phyloP scores from a whole-genome alignment of 2,113 vertebrate genomes.

The Axis porcinus region DNA sequence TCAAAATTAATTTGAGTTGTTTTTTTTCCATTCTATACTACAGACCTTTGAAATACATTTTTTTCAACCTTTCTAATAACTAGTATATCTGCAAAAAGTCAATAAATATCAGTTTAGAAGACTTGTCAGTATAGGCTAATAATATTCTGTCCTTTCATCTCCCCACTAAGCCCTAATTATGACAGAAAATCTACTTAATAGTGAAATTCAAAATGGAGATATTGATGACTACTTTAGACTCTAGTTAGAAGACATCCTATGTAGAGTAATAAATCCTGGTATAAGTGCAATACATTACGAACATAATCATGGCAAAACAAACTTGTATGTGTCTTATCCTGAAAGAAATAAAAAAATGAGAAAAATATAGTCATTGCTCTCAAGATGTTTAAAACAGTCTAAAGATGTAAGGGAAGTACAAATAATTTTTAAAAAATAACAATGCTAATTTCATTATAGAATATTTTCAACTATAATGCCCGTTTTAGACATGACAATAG shows the following conservation, averaged over 20 bases:
- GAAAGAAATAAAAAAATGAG: background rate
- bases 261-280: background rate
- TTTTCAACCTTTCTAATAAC: background rate
- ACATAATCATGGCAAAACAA: background rate
- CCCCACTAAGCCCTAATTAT: background rate
- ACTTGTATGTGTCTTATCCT: background rate
- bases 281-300: background rate
- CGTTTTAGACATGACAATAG: background rate
- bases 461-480: background rate
- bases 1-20: background rate
- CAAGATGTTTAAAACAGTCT: background rate
- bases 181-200: conserved; percentile 46
- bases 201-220: conserved; percentile 46
- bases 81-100: background rate
- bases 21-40: background rate
- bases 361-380: background rate
- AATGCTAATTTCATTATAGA: background rate
- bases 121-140: conserved; percentile 24
- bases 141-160: conserved; percentile 33
- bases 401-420: background rate
- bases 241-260: background rate
- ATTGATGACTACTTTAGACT: background rate
- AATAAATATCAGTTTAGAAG: conserved; percentile 4
- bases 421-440: background rate
- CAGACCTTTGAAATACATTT: conserved; percentile 14